Evolutionary conservation across 2,888 invertebrate species (phyloP).

Genomic region (Leptinotarsa tumamoca): DNA sequence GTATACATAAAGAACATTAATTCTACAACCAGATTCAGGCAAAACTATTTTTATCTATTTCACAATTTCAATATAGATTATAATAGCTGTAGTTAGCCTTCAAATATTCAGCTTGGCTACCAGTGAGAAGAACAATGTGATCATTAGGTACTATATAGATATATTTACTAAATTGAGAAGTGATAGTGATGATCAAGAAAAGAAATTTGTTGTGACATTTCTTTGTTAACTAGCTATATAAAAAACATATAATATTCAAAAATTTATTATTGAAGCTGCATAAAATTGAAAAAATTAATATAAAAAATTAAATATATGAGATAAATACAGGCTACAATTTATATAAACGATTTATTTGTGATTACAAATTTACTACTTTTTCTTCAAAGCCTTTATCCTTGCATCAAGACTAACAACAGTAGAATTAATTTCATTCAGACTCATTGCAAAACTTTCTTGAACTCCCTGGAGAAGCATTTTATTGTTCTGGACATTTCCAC

Average conservation of each 20-base stretch:
- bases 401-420: constrained; percentile 82
- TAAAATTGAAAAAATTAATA: not conserved
- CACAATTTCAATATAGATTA: too few species aligned
- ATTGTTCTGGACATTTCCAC: constrained; percentile 80
- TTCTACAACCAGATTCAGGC: too few species aligned
- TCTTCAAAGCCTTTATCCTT: constrained; percentile 74
- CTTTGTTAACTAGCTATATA: not conserved
- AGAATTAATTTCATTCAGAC: constrained; percentile 81
- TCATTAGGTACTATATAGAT: too few species aligned
- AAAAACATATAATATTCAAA: not conserved
- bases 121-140: too few species aligned
- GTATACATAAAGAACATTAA: too few species aligned
- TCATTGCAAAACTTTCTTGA: constrained; percentile 83
- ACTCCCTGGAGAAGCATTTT: constrained; percentile 82
- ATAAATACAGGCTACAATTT: not conserved
- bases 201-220: too few species aligned
- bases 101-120: too few species aligned
- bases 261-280: constrained; percentile 1
- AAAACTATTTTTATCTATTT: too few species aligned
- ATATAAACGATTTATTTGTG: constrained; percentile 5
- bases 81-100: too few species aligned
- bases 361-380: constrained; percentile 60
- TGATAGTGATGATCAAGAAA: too few species aligned
- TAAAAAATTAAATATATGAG: not conserved
- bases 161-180: too few species aligned